phyloP scores from a whole-genome alignment of 2,797 vertebrate species.

The Lateolabrax maculatus region DNA sequence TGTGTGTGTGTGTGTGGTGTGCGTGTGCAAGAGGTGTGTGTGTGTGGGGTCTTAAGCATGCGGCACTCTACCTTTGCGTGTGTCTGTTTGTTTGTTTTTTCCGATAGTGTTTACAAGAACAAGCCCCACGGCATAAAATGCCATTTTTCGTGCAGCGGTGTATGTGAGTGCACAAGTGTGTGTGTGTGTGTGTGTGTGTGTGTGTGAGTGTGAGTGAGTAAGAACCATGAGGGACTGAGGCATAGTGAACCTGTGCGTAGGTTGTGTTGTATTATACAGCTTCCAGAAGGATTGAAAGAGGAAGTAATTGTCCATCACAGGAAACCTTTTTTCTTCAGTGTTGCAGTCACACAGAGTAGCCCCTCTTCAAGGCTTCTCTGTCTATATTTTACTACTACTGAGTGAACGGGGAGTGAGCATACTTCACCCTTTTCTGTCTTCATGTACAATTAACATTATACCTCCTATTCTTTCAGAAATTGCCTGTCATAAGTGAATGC shows the following conservation, averaged over 20 bases:
- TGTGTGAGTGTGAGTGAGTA: constrained; percentile 3
- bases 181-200: not conserved
- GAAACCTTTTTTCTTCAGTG: constrained; percentile 31
- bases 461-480: not conserved
- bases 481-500: not conserved
- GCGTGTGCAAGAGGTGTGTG: not conserved
- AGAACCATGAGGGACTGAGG: constrained; percentile 7
- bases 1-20: not conserved
- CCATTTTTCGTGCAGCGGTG: constrained; percentile 31
- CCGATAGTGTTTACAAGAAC: constrained; percentile 58
- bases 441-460: not conserved
- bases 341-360: constrained; percentile 7
- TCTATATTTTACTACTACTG: not conserved
- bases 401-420: not conserved
- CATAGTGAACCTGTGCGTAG: constrained; percentile 29
- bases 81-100: constrained; percentile 47
- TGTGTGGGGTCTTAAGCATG: constrained; percentile 14
- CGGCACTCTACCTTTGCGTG: constrained; percentile 12
- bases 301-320: constrained; percentile 53
- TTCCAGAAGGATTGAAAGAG: constrained; percentile 44
- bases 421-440: not conserved
- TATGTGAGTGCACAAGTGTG: not conserved
- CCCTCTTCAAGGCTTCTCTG: constrained; percentile 13
- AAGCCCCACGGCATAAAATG: constrained; percentile 40
- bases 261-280: constrained; percentile 35